A percentile compares a stretch with the other conserved stretches of the same genome.
Evolutionary conservation across 2,113 vertebrate genomes (phyloP).

Genomic region (Hypocryptadius cinnamomeus): DNA sequence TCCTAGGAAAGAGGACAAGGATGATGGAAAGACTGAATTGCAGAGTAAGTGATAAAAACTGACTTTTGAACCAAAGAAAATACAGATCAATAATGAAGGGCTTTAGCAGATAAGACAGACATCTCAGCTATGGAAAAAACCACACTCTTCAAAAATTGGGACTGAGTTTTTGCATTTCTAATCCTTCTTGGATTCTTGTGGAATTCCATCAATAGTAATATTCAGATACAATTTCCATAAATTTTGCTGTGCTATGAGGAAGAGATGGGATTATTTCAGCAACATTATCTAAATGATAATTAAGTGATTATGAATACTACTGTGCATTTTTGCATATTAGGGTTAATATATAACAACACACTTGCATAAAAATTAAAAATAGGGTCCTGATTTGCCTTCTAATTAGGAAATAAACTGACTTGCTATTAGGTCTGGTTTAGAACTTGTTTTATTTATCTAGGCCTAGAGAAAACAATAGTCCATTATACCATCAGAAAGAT

Average conservation of each 20-base stretch:
- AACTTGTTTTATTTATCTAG: not conserved
- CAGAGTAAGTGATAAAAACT: not conserved
- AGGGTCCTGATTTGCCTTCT: not conserved
- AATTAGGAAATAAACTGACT: not conserved
- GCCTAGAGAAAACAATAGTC: not conserved
- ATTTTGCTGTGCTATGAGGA: not conserved
- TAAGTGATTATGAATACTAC: not conserved
- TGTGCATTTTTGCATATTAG: not conserved
- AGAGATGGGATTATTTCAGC: not conserved
- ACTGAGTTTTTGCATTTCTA: not conserved
- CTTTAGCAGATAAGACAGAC: not conserved
- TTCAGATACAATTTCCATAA: not conserved
- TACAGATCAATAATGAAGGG: not conserved
- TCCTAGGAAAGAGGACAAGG: slow-evolving; percentile 71
- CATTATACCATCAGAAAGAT: not conserved
- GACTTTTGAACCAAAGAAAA: not conserved
- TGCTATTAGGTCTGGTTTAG: not conserved
- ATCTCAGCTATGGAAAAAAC: not conserved
- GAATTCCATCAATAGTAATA: not conserved
- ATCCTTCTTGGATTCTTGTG: not conserved
- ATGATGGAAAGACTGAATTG: not conserved
- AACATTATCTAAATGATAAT: not conserved
- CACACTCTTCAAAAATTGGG: rapidly evolving
- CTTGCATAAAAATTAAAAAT: not conserved
- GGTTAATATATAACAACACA: not conserved